Evolutionary conservation across 2,797 vertebrate genomes (phyloP).

Genomic region (Phalloptychus januarius): DNA sequence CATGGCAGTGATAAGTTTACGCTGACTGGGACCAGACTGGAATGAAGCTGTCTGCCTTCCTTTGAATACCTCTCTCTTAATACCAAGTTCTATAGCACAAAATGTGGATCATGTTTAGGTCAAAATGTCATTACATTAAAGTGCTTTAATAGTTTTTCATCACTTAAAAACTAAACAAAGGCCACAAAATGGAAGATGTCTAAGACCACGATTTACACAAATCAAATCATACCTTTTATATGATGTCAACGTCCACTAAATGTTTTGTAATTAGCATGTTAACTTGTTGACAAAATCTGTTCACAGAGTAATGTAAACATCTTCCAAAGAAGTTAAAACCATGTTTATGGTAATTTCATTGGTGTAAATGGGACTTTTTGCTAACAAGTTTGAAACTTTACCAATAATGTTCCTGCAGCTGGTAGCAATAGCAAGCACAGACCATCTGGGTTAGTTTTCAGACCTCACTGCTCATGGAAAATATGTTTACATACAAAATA

Average conservation of each 20-base stretch:
- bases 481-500: background rate
- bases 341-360: background rate
- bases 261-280: background rate
- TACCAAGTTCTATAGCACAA: conserved; percentile 37
- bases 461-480: background rate
- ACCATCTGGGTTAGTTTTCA: conserved; percentile 4
- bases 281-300: conserved; percentile 6
- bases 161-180: background rate
- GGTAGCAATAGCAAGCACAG: background rate
- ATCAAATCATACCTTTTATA: background rate
- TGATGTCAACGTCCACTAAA: background rate
- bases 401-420: background rate
- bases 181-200: background rate
- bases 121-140: background rate
- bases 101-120: background rate
- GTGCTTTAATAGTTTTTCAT: background rate
- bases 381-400: background rate
- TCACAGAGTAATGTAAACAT: background rate
- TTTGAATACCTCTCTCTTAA: conserved; percentile 51
- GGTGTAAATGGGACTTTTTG: background rate
- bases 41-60: conserved; percentile 53
- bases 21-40: conserved; percentile 52
- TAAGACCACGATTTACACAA: background rate
- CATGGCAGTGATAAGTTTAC: conserved; percentile 57
- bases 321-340: background rate